Evolutionary conservation across 2,113 vertebrate genomes (phyloP), one percentile per base, ranked within the genome.

Genomic region (Loxodonta africana): DNA sequence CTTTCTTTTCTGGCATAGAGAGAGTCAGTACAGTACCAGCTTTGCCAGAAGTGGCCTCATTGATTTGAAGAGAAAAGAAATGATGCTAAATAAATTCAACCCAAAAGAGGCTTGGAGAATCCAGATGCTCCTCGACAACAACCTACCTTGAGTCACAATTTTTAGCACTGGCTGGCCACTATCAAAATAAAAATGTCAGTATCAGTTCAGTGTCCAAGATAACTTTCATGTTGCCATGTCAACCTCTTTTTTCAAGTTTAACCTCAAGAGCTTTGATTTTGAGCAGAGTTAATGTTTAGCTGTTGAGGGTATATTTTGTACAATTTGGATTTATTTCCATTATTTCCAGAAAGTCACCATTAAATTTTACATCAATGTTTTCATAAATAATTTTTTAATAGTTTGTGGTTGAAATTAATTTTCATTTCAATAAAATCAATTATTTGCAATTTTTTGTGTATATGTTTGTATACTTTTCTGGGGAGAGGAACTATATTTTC

Each of bases 181-280:
- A 82, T 84, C 71, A 96, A 85, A 95, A 94, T 91, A 53, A 94
- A 97, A 90, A 87, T 93, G 46, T 90, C 71, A 93, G 84, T 88
- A 74, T 95, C 71, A 91, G 8, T 30, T 63, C 30, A 81, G 28
- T 93, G 23, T 62, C 41, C 83, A 88, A 84, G 87, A 84, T 73
- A 93, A 90, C 15, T 80, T 96, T 88, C 74, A 95, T 18, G 8
- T 85, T 96, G 67, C 48, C 77, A 26, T 89, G 88, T 81, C 84
- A 94, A 92, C 57, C 26, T 94, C 7, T 37, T 87, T 96, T 82
- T 89, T 92, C 33, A 83, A 92, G 11, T 69, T 92, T 95, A 81
- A 77, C 4, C 71, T 90, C 81, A 90, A 28, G 86, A 78, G 21
- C 46, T 67, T 92, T 90, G 92, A 77, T 83, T 63, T 57, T 60